phyloP scores from a whole-genome alignment of 2,888 invertebrate genomes.

The Chouioia cunea region DNA sequence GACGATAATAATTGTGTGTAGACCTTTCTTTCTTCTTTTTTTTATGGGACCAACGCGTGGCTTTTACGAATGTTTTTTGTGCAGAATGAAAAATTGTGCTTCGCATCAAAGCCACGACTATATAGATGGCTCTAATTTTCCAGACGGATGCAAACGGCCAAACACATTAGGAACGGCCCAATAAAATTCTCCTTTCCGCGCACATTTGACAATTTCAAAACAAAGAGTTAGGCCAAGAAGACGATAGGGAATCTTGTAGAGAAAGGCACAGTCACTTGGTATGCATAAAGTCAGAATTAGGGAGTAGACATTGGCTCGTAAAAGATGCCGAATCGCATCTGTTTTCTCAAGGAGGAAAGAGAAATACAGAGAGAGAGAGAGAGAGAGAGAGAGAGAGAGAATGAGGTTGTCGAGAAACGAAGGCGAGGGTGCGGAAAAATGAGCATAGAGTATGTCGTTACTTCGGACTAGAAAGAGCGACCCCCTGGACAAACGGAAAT shows the following conservation, averaged over 20 bases:
- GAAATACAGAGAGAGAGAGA: background rate
- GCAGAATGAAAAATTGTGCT: no score
- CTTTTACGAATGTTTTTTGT: no score
- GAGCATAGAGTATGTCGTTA: conserved; percentile 8
- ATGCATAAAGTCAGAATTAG: conserved; percentile 43
- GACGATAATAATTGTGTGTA: no score
- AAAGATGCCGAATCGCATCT: conserved; percentile 48
- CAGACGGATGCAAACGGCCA: conserved; percentile 56
- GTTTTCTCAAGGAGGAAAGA: conserved; percentile 26
- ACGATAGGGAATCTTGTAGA: conserved; percentile 19
- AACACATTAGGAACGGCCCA: conserved; percentile 64
- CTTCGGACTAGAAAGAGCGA: background rate
- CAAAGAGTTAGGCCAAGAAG: conserved; percentile 4
- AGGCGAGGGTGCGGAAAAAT: conserved; percentile 33
- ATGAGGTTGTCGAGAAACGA: conserved; percentile 11
- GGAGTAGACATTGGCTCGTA: conserved; percentile 40
- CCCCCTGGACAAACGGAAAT: conserved; percentile 66
- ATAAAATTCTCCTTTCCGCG: conserved; percentile 62
- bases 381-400: background rate
- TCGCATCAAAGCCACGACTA: conserved; percentile 21
- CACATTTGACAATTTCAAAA: no score
- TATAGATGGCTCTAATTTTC: conserved; percentile 22
- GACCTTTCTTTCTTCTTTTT: conserved; percentile 7
- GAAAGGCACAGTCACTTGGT: conserved; percentile 2
- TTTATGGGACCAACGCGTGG: conserved; percentile 47